Conservation (phyloP, 2,113 vertebrate species). For the Odobenus rosmarus region DNA sequence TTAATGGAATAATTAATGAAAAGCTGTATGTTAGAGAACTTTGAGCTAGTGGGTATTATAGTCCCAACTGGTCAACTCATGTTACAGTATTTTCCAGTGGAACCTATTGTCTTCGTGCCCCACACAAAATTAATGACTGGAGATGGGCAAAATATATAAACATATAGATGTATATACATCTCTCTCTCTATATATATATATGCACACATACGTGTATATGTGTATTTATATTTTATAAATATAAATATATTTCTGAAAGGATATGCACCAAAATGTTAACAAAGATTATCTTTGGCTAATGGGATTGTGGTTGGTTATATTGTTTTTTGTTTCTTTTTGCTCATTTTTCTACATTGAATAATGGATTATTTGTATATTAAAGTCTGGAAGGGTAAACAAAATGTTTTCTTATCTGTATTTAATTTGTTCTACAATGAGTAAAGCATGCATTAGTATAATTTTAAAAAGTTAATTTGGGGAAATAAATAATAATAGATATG, state of each 20-base stretch:
- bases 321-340: background rate
- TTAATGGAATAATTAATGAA: background rate
- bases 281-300: background rate
- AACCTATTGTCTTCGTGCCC: background rate
- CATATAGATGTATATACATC: background rate
- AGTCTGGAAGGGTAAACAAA: background rate
- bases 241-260: conserved; percentile 6
- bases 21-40: background rate
- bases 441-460: background rate
- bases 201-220: rapidly evolving
- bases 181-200: background rate
- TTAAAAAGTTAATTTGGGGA: conserved; percentile 43
- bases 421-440: background rate
- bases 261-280: background rate
- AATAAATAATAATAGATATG: background rate
- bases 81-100: background rate
- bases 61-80: background rate
- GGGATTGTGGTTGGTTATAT: background rate
- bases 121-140: background rate
- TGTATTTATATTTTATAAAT: background rate
- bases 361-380: conserved; percentile 1
- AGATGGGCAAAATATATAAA: background rate
- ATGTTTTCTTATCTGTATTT: conserved; percentile 31
- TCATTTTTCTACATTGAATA: conserved; percentile 4
- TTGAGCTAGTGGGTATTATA: background rate